Base-by-base conservation (phyloP, 1,140 invertebrate species). In the Eurosta solidaginis region DNA sequence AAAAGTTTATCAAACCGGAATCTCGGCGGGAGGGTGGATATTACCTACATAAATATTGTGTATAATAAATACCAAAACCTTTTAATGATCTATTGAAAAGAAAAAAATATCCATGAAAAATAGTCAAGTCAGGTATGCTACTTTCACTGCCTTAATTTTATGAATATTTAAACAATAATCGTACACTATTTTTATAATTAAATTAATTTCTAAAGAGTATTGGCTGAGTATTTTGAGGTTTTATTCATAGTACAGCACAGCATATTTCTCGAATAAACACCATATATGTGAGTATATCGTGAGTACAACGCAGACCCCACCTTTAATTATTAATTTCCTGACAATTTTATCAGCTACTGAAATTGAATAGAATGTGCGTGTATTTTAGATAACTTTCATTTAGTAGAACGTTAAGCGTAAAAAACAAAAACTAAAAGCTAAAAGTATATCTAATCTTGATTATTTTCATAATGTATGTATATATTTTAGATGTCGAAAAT, bases 1-100 rank as follows among this genome's bases (percentile, higher is more conserved):
- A 68, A 33, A 33, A 68, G 29, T 68, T 17, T 40, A 6, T 7
- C 3, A 7, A 3, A 68, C 36, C 33, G 29, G 14, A 42, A 33
- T 68, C 27, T 40, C 59, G 33, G 59, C 40, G 59, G 33, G 59
- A 68, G 59, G 59, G 59, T 40, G 59, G 29, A 68, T 68, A 40
- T 14, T 68, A 33, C n/a, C n/a, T n/a, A n/a, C n/a, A n/a, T n/a
- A n/a, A n/a, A n/a, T n/a, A 40, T 68, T 68, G 59, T 68, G 36
- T 68, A 68, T 68, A n/a, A 10, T 68, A 68, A 68, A 68, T 68
- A 17, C 1, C 40, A 29, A 5, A 68, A 40, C 6, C 17, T 40
- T 68, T 40, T 68, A n/a, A 68, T 68, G 33, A 40, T 40, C 17
- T 0, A 33, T 68, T 68, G n/a, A n/a, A n/a, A 40, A 9, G 59